Evolutionary conservation across 2,888 invertebrate species (phyloP).

Genomic region (Apodemia duryi): DNA sequence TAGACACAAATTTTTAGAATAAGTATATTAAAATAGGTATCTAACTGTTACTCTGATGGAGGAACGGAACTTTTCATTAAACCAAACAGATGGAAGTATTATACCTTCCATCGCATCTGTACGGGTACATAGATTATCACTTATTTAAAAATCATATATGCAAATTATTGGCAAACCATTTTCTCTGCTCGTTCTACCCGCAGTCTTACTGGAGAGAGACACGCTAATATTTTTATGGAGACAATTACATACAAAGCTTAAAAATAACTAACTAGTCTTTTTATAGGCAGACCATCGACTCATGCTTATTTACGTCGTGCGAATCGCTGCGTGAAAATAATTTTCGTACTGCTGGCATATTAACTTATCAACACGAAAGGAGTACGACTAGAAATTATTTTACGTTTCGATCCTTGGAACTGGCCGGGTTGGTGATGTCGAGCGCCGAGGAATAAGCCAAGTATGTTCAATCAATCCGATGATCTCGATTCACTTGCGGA

Average conservation of each 20-base stretch:
- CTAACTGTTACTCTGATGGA: slow-evolving; percentile 40
- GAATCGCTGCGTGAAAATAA: slow-evolving; percentile 52
- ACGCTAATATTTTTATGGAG: slow-evolving; percentile 55
- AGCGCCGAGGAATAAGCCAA: slow-evolving; percentile 8
- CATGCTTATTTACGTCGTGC: slow-evolving; percentile 46
- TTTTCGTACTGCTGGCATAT: slow-evolving; percentile 75
- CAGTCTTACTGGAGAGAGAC: slow-evolving; percentile 47
- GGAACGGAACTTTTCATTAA: slow-evolving; percentile 42
- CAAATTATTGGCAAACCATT: slow-evolving; percentile 4
- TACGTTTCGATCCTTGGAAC: slow-evolving; percentile 36
- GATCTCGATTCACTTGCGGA: slow-evolving; percentile 30
- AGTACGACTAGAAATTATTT: slow-evolving; percentile 72
- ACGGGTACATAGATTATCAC: neutral
- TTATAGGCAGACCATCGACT: slow-evolving; percentile 65
- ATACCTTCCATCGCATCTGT: neutral
- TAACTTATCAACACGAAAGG: slow-evolving; percentile 70
- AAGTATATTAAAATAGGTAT: slow-evolving; percentile 65
- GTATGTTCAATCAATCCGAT: slow-evolving; percentile 5
- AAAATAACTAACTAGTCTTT: slow-evolving; percentile 72
- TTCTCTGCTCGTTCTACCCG: slow-evolving; percentile 31
- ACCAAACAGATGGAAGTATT: neutral
- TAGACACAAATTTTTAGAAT: slow-evolving; percentile 60
- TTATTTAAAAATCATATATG: slow-evolving; percentile 3
- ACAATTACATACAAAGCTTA: slow-evolving; percentile 66
- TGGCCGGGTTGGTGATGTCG: slow-evolving; percentile 25